These are phyloP conservation scores for Hemibagrus guttatus DNA, from an alignment of 2,797 vertebrate genomes.

Conservation along the genomic window DNA sequence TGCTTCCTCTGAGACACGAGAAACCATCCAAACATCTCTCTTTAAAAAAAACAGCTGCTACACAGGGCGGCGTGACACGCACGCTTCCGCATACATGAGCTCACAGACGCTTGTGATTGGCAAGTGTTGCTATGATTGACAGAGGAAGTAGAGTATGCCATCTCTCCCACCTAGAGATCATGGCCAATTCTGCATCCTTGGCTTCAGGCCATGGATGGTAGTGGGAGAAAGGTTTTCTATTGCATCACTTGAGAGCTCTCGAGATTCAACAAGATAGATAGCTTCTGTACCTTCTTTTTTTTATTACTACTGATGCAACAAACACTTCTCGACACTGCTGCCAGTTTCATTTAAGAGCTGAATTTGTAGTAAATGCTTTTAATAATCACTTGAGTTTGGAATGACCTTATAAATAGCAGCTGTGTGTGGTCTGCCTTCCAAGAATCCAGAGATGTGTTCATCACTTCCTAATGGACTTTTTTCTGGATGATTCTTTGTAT, in stretches of 20 bases:
- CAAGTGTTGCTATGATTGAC: not conserved
- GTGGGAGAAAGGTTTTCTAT: not conserved
- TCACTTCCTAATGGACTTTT: not conserved
- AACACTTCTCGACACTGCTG: not conserved
- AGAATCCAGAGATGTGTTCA: not conserved
- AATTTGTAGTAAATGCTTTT: not conserved
- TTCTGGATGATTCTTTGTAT: not conserved
- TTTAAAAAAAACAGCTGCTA: not conserved
- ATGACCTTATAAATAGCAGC: constrained; percentile 1
- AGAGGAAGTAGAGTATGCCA: not conserved
- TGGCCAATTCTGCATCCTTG: not conserved
- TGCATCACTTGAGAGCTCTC: not conserved
- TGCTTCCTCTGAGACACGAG: not conserved
- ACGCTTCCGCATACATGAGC: not conserved
- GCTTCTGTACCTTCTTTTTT: not conserved
- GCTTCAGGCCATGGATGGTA: no score
- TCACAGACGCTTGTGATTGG: not conserved
- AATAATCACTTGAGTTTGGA: constrained; percentile 3
- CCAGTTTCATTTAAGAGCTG: not conserved
- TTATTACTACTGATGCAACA: not conserved
- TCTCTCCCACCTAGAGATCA: not conserved
- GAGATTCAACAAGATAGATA: not conserved
- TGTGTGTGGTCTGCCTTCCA: constrained; percentile 10
- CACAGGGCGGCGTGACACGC: not conserved
- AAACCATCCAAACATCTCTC: not conserved